Evolutionary conservation across 1,140 invertebrate genomes (phyloP), one percentile per base, ranked within the genome.

Genomic region (Macrotrachela quadricornifera): DNA sequence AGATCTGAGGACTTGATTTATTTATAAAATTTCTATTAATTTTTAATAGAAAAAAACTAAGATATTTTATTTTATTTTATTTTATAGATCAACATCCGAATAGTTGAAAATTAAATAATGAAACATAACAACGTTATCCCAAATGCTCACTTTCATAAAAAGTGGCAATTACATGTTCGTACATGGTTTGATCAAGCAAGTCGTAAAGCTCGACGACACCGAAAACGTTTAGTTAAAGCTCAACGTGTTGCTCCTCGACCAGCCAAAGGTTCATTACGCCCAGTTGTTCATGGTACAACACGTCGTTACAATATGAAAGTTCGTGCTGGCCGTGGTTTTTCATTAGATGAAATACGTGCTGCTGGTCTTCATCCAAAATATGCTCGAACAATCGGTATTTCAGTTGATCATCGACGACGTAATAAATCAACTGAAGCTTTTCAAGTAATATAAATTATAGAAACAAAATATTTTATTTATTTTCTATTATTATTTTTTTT

Each of bases 141-240:
- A 46, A 96, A 97, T 81, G 85, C 80, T 61, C 94, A 99, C 75
- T 99, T 96, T 77, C 92, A 92, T 73, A 99, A 99, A 75, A 86
- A 96, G 77, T 99, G 94, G 94, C 87, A 97, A 74, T 40, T 48
- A 45, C 44, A 13, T 38, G 36, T 43, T 36, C 12, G 15, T 10
- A 94, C 87, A 2, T 97, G 91, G 90, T 99, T 99, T 67, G 90
- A 97, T 66, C 92, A 99, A 69, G 91, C 94, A 46, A 87, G 86
- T 44, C 77, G 90, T 49, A 95, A 95, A 72, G 73, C 80, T 57
- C 77, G 91, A 52, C 78, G 94, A 58, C 80, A 80, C 59, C 75
- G 79, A 59, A 82, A 79, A 57, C 78, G 92, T 63, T 74, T 90
- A 15, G 83, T 84, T 70, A 97, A 97, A 73, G 91, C 91, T 18